Percentiles rank a stretch among this genome's conserved stretches.
Evolutionary conservation across 2,797 vertebrate genomes (phyloP).

Genomic region (Diceros bicornis): DNA sequence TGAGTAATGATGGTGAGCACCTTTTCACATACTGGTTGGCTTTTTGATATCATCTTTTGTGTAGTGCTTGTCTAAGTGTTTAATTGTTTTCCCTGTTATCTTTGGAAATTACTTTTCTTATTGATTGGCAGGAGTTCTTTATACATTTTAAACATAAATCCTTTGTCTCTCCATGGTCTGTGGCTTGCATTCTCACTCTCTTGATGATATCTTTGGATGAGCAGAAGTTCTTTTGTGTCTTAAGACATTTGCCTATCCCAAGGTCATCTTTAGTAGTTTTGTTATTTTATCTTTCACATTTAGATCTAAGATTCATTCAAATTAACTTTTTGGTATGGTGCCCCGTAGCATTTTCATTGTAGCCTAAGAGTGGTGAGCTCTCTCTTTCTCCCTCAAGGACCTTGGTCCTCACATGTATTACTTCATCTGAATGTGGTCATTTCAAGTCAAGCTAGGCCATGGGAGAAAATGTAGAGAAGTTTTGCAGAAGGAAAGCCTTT

Average conservation of each 20-base stretch:
- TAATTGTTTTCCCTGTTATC: background rate
- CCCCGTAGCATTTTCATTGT: conserved; percentile 1
- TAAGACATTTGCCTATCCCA: background rate
- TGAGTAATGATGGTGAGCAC: background rate
- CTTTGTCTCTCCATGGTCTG: background rate
- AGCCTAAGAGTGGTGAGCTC: background rate
- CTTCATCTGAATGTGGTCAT: background rate
- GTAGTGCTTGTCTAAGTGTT: background rate
- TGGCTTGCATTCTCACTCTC: background rate
- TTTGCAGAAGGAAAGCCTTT: background rate
- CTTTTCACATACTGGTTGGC: background rate
- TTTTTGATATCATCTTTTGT: conserved; percentile 15
- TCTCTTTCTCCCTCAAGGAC: background rate
- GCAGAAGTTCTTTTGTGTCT: background rate
- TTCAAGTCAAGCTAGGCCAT: background rate
- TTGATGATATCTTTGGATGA: conserved; percentile 17
- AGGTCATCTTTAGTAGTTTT: conserved; percentile 46
- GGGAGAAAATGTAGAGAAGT: background rate
- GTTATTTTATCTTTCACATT: conserved; percentile 16
- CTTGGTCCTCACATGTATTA: background rate
- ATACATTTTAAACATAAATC: background rate
- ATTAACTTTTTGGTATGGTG: background rate
- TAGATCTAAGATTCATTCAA: background rate
- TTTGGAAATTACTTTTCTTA: background rate
- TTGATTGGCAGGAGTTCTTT: background rate